Evolutionary conservation across 2,888 invertebrate genomes (phyloP).

Genomic region (Parapristionchus giblindavisi): DNA sequence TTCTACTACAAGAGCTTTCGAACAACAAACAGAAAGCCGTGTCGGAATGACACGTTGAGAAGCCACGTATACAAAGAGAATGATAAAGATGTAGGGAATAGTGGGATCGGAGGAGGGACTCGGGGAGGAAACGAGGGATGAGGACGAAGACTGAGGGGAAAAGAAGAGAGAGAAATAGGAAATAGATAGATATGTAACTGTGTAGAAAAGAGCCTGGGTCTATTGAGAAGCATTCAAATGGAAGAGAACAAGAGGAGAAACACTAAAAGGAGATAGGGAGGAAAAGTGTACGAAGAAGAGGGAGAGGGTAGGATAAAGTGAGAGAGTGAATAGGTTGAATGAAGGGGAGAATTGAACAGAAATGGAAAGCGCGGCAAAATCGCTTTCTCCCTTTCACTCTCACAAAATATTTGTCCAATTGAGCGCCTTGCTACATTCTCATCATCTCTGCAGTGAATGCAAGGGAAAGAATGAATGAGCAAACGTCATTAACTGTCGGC

Average conservation of each 20-base stretch:
- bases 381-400: conserved; percentile 5
- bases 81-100: conserved; percentile 6
- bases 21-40: no score
- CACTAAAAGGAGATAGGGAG: conserved; percentile 10
- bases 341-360: not conserved
- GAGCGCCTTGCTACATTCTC: not conserved
- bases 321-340: not conserved
- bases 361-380: not conserved
- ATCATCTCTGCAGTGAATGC: no score
- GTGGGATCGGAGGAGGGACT: not conserved
- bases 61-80: conserved; percentile 19
- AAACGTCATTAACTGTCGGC: no score
- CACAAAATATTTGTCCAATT: not conserved
- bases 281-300: not conserved
- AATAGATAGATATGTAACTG: not conserved
- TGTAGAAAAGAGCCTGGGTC: not conserved
- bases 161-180: not conserved
- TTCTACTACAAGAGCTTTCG: no score
- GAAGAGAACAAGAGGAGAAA: conserved; percentile 18
- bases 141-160: not conserved
- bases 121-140: conserved; percentile 3
- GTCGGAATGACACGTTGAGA: no score
- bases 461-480: conserved; percentile 4
- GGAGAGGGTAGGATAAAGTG: conserved; percentile 7
- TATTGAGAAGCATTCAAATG: conserved; percentile 26